phyloP scores from a whole-genome alignment of 2,797 vertebrate genomes.

The Onychomys arenicola region DNA sequence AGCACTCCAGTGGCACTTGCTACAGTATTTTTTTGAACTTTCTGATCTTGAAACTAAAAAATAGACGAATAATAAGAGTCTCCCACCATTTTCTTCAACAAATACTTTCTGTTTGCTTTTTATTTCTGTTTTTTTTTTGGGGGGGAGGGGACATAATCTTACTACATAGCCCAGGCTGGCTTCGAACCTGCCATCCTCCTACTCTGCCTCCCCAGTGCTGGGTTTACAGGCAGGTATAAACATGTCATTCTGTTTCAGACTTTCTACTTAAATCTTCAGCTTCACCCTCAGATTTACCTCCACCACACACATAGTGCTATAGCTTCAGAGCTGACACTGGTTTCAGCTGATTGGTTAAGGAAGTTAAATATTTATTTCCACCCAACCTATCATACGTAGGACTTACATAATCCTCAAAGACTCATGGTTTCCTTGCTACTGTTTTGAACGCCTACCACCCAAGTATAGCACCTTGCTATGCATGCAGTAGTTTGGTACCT shows the following conservation, averaged over 20 bases:
- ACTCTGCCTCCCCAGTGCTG: not conserved
- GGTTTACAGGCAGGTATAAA: not conserved
- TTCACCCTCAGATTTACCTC: accelerated
- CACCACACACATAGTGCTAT: accelerated
- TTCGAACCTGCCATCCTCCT: not conserved
- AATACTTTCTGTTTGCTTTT: not conserved
- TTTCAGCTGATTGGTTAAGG: not conserved
- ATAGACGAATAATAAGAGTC: not conserved
- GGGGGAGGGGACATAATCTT: not conserved
- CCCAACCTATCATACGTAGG: not conserved
- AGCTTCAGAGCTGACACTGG: not conserved
- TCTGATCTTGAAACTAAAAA: not conserved
- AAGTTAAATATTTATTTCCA: not conserved
- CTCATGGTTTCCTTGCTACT: too few species aligned
- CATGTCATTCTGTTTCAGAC: not conserved
- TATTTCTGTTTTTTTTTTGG: not conserved
- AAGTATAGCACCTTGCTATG: accelerated
- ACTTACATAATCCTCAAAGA: not conserved
- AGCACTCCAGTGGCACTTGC: not conserved
- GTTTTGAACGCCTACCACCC: not conserved
- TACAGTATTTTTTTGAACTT: not conserved
- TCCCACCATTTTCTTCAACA: not conserved
- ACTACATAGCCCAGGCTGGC: not conserved
- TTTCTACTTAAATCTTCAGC: not conserved
- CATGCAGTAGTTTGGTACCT: too few species aligned